phyloP scores from a whole-genome alignment of 2,888 invertebrate genomes.

The Pycnomerus fuliginosus region DNA sequence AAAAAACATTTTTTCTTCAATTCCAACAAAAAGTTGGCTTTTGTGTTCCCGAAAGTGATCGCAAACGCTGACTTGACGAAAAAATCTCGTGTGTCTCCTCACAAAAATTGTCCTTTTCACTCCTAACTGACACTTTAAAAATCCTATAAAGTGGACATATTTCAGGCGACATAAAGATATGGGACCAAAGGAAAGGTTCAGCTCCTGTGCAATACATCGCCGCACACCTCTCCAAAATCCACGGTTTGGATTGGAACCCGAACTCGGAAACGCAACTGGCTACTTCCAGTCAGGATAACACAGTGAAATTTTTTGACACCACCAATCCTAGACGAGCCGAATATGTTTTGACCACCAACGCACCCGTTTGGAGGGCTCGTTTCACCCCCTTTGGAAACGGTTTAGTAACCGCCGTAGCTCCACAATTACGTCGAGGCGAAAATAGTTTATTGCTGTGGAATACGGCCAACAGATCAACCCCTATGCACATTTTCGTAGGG shows the following conservation, averaged over 20 bases:
- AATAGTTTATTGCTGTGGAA: conserved; percentile 80
- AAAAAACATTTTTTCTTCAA: too few relatives aligned
- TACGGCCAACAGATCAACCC: conserved; percentile 66
- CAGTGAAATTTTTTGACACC: conserved; percentile 92
- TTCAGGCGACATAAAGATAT: conserved; percentile 90
- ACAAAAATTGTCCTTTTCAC: too few relatives aligned
- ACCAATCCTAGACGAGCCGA: conserved; percentile 82
- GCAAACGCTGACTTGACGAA: too few relatives aligned
- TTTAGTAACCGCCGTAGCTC: conserved; percentile 87
- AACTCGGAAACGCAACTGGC: conserved; percentile 80
- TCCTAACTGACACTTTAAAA: too few relatives aligned
- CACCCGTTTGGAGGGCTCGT: conserved; percentile 86
- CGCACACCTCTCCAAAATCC: conserved; percentile 87
- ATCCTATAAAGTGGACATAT: too few relatives aligned
- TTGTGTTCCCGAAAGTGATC: too few relatives aligned
- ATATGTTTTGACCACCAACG: conserved; percentile 78
- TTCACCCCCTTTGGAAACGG: conserved; percentile 88
- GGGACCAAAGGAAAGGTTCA: conserved; percentile 89
- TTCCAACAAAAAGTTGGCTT: too few relatives aligned
- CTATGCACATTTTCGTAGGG: conserved; percentile 90
- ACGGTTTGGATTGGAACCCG: conserved; percentile 94
- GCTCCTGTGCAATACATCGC: conserved; percentile 90
- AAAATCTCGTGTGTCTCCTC: too few relatives aligned
- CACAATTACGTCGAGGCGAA: conserved; percentile 86
- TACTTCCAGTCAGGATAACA: conserved; percentile 93